A percentile compares a stretch with the other conserved stretches of the same genome.
Evolutionary conservation across 1,140 invertebrate species (phyloP).

Genomic region (Hylaeus volcanicus): DNA sequence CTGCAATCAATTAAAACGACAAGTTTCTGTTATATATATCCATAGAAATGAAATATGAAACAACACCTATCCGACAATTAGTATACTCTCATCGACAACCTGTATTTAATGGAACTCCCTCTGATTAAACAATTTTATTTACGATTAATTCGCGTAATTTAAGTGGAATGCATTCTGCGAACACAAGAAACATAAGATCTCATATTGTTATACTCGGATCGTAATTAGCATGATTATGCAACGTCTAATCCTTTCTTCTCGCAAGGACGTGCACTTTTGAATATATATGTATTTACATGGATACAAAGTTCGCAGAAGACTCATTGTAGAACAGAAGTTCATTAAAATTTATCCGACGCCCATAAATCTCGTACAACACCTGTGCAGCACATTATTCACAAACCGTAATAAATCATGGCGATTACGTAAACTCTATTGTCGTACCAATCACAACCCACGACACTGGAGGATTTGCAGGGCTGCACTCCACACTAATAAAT

Average conservation of each 20-base stretch:
- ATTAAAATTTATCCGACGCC: constrained; percentile 6
- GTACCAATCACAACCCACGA: not conserved
- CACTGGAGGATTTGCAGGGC: not conserved
- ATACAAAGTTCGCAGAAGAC: too few species aligned
- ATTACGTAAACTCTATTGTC: not conserved
- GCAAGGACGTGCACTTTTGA: constrained; percentile 23
- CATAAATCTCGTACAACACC: constrained; percentile 5
- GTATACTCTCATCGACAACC: too few species aligned
- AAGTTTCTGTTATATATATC: not conserved
- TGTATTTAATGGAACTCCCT: not conserved
- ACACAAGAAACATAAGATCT: not conserved
- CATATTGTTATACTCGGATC: constrained; percentile 19
- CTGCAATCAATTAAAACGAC: not conserved
- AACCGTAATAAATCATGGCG: not conserved
- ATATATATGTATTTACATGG: not conserved
- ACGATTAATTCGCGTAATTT: not conserved
- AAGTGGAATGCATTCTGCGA: constrained; percentile 27
- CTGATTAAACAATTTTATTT: constrained; percentile 5
- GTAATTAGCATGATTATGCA: constrained; percentile 32
- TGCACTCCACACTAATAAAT: not conserved
- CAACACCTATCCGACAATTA: not conserved
- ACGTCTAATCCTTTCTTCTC: constrained; percentile 31
- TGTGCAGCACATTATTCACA: not conserved
- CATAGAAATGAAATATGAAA: not conserved
- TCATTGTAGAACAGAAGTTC: not conserved